Base-by-base conservation (phyloP, 2,888 invertebrate species). In the Drosophila paramelanica region DNA sequence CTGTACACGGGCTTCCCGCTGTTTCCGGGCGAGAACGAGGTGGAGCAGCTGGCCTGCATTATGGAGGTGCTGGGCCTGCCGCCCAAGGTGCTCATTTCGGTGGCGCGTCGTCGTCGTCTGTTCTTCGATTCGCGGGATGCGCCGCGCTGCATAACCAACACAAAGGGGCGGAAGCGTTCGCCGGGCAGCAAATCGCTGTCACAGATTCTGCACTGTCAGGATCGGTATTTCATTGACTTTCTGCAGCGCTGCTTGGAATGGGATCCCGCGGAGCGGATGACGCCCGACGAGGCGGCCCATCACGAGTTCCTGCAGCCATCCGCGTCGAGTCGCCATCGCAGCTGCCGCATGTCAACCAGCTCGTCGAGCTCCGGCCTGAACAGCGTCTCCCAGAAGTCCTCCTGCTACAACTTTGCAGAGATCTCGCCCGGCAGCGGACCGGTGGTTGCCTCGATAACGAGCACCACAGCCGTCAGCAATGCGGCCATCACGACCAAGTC, bases 11-110 rank as follows among this genome's bases (percentile, higher is more conserved):
- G 99, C 45, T 98, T 97, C 91, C 98, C 98, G 0, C 94, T 99
- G 67, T 98, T 98, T 92, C 98, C 98, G 27, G 98, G 98, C 1
- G 98, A 98, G 93, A 98, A 98, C 91, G 98, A 99, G 93, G 96
- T 97, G 68, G 99, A 98, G 91, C 98, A 99, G 93, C 94, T 99
- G 76, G 98, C 98, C 60, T 98, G 98, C 93, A 97, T 98, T 88
- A 98, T 99, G 98, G 98, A 99, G 93, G 95, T 98, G 59, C 93
- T 98, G 73, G 98, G 98, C 23, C 94, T 96, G 77, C 98, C 99
- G 3, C 97, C 98, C 2, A 96, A 96, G 64, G 95, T 96, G 88
- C 95, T 98, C 73, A 95, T 98, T 73, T 95, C 95, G 73, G 95
- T 95, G 76, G 98, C 98, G 38, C 96, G 98, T 0, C 94, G 97